These are phyloP conservation scores for Ameiurus melas DNA, from an alignment of 2,113 vertebrate species.

Conservation along the genomic window DNA sequence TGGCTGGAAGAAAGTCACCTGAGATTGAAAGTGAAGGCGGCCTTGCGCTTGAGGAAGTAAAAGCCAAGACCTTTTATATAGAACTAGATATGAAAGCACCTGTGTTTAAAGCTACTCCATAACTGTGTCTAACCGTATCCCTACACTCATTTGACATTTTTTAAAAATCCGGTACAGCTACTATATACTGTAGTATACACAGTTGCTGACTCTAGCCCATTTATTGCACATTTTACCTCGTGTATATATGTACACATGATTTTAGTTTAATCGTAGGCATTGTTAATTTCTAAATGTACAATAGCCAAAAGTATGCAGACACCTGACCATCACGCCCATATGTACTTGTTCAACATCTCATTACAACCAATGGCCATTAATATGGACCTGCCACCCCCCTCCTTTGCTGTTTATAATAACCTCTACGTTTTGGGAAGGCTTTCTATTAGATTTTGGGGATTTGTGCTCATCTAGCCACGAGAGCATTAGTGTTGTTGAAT, in stretches of 20 bases:
- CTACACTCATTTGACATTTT: background rate
- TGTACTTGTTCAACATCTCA: background rate
- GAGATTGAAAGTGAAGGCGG: background rate
- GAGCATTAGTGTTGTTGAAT: background rate
- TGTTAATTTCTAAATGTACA: background rate
- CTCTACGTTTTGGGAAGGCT: background rate
- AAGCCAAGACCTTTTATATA: background rate
- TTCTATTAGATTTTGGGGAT: background rate
- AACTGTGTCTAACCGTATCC: background rate
- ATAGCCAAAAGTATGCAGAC: background rate
- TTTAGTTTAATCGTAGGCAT: background rate
- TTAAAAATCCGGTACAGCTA: background rate
- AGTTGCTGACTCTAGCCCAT: background rate
- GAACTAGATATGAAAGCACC: background rate
- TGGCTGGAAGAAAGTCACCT: background rate
- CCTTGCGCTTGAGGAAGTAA: background rate
- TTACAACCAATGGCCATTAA: background rate
- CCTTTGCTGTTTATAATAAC: background rate
- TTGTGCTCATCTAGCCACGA: background rate
- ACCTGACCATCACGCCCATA: background rate
- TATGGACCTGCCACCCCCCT: background rate
- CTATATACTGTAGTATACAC: background rate
- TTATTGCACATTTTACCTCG: background rate
- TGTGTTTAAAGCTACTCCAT: background rate
- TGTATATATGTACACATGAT: background rate